Base-by-base conservation (phyloP, 2,113 vertebrate genomes). In the Loxodonta africana region DNA sequence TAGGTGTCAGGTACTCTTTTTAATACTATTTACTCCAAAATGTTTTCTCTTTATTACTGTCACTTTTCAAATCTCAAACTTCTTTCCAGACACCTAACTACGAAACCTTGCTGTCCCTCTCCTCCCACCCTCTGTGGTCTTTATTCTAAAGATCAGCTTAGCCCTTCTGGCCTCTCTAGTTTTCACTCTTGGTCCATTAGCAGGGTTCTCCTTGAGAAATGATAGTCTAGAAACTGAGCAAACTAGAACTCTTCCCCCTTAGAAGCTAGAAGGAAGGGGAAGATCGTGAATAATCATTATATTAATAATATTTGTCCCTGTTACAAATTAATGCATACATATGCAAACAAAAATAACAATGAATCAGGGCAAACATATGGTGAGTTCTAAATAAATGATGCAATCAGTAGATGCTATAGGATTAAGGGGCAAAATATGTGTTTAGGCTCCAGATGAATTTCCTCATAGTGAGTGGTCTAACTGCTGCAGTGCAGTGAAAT, bases 301-400 rank as follows among this genome's bases (percentile, higher is more conserved):
- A n/a, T 95, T 48, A 82, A 18, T 46, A 41, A 89, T 85, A 71
- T 69, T 74, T 80, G 48, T n/a, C 69, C 15, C 63, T 83, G 18
- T 90, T 94, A 74, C 2, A 80, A 23, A 76, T 89, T 33, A 63
- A 71, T 53, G 53, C 51, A 21, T 65, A 69, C 21, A 73, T 41
- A 44, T 23, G 18, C 7, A 69, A 48, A 80, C 41, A 73, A 44
- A 60, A 83, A 2, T 14, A 91, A 77, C 41, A 12, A 46, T 95
- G 67, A 80, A 69, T 60, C 62, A 48, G 77, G 71, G 63, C 48
- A 92, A 95, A 82, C 46, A 51, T 57, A 87, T 60, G 92, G 69
- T 25, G 78, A 91, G 33, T 92, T 95, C 73, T 83, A 93, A 78
- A 73, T 10, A 37, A 82, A 87, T 92, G 85, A 96, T 90, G 65